Evolutionary conservation across 2,888 invertebrate species (phyloP), one percentile per base, ranked within the genome.

Genomic region (Chaetoderma sp.): DNA sequence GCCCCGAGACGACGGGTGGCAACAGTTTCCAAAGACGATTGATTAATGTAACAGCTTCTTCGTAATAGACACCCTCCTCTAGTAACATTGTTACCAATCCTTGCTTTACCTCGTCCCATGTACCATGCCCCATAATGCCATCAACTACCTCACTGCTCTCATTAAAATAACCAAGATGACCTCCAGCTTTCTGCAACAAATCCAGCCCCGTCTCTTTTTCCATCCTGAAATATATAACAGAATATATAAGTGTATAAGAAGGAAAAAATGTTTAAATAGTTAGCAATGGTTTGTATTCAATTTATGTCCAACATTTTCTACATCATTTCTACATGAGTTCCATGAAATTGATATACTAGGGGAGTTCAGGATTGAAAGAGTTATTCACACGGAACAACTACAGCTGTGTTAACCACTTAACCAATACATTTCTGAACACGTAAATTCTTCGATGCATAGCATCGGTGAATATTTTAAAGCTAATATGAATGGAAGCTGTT

Each of bases 41-140:
- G 4, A 76, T 71, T 1, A 78, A 59, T 54, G 80, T 67, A 28
- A 78, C 63, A 1, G 83, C 79, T 54, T 81, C 79, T 30, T 80
- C 78, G 33, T 75, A 76, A 5, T 70, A 71, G 18, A 86, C 66
- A 2, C 82, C 84, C 60, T 84, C 78, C 6, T 79, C 69, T 10
- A 79, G 74, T 2, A 87, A 75, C 16, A 86, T 72, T n/a, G 78
- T 71, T 4, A 80, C 78, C 18, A 87, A 70, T 25, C 77, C 75
- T 4, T 80, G 77, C 60, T 83, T 81, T 56, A 86, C 82, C 69
- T 87, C 81, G 1, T 71, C 65, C 62, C 78, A 78, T 0, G 86
- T 85, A 18, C 85, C 86, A 60, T 86, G 84, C 8, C 87, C 86
- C 32, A 88, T 72, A 1, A 88, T 73, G 1, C 80, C 82, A 23